Conservation (phyloP, 2,113 vertebrate species). For the Mormyrus iriodes region DNA sequence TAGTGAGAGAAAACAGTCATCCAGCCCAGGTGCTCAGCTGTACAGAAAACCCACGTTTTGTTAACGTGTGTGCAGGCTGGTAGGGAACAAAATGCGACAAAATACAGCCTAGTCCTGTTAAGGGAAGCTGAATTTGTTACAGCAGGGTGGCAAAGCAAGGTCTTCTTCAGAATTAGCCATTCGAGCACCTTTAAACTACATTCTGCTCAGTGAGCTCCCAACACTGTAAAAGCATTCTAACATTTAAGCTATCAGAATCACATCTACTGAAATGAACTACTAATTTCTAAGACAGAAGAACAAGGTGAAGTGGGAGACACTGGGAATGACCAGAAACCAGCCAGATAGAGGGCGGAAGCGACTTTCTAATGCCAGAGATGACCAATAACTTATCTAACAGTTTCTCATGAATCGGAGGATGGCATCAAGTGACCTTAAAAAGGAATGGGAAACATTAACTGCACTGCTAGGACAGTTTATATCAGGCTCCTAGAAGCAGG, state of each 20-base stretch:
- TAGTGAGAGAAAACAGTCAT: conserved; percentile 6
- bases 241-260: background rate
- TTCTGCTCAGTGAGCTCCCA: background rate
- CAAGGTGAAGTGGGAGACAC: too few relatives aligned
- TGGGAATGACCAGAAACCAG: too few relatives aligned
- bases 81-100: background rate
- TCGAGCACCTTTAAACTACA: background rate
- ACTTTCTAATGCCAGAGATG: too few relatives aligned
- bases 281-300: too few relatives aligned
- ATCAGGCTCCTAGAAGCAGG: too few relatives aligned
- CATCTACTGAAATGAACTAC: background rate
- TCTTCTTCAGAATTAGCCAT: background rate
- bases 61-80: background rate
- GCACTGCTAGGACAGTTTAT: too few relatives aligned
- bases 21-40: background rate
- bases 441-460: too few relatives aligned
- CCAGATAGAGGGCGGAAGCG: too few relatives aligned
- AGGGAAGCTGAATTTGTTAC: background rate
- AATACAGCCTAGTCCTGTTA: background rate
- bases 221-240: background rate
- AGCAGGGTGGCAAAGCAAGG: background rate
- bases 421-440: too few relatives aligned
- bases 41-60: background rate
- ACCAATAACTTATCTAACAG: too few relatives aligned
- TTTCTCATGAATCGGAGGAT: too few relatives aligned